phyloP scores from a whole-genome alignment of 2,113 vertebrate species.

The Daphoenositta chrysoptera region DNA sequence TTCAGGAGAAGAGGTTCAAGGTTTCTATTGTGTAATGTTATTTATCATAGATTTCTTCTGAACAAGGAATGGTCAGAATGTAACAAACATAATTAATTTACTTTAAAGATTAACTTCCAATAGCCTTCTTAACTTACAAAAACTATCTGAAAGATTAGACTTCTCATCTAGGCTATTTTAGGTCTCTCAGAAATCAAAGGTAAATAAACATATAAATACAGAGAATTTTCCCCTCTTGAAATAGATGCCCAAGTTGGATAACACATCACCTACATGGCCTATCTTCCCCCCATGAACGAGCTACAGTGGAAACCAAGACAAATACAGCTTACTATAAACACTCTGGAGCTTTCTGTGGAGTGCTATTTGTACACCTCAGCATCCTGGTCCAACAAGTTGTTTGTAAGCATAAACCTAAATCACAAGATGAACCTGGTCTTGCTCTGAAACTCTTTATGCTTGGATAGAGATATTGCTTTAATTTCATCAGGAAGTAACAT shows the following conservation, averaged over 20 bases:
- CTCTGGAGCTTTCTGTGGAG: not conserved
- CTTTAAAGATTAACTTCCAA: not conserved
- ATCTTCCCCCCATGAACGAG: fast-evolving
- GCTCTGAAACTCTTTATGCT: not conserved
- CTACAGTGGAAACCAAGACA: not conserved
- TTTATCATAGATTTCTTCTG: not conserved
- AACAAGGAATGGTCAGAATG: not conserved
- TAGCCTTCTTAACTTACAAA: not conserved
- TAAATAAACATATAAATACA: not conserved
- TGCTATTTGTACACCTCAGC: not conserved
- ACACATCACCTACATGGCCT: not conserved
- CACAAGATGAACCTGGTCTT: not conserved
- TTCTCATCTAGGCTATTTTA: not conserved
- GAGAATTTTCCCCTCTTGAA: not conserved
- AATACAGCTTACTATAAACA: not conserved
- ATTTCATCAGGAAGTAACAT: not conserved
- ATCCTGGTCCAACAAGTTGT: not conserved
- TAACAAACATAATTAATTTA: not conserved
- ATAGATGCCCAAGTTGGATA: not conserved
- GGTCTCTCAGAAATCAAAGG: not conserved
- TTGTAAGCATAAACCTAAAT: not conserved
- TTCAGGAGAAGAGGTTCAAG: not conserved
- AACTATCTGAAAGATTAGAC: not conserved
- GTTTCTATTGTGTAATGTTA: not conserved
- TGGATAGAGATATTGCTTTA: not conserved